These are phyloP conservation scores for Drosophila lini DNA, from an alignment of 1,140 invertebrate genomes.

Conservation along the genomic window DNA sequence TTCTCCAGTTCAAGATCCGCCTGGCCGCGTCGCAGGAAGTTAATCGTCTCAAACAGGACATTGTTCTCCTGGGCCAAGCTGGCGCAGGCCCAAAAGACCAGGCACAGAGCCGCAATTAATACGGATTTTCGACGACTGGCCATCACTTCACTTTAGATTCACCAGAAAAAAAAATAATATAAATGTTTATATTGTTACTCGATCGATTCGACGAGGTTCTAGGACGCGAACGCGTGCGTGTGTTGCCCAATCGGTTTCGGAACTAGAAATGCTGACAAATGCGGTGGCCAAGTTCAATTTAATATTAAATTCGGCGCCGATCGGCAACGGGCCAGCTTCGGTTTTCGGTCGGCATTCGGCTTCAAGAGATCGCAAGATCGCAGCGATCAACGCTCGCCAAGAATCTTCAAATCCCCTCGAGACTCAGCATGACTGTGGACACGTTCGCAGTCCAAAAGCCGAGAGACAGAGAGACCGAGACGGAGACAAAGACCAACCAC, in stretches of 20 bases:
- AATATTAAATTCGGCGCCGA: slow-evolving; percentile 76
- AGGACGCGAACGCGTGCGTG: slow-evolving; percentile 52
- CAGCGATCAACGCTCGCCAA: slow-evolving; percentile 27
- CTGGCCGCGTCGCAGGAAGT: slow-evolving; percentile 72
- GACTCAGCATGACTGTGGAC: slow-evolving; percentile 60
- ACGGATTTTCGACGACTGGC: slow-evolving; percentile 17
- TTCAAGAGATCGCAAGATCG: not conserved
- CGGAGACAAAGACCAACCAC: not conserved
- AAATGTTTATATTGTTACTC: not conserved
- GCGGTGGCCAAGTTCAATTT: slow-evolving; percentile 78
- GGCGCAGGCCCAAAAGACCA: slow-evolving; percentile 6
- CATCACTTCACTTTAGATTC: slow-evolving; percentile 29
- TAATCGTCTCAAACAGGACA: slow-evolving; percentile 73
- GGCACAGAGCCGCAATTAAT: slow-evolving; percentile 14
- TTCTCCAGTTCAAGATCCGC: slow-evolving; percentile 63
- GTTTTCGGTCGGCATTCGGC: slow-evolving; percentile 11
- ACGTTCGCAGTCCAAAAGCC: slow-evolving; percentile 56
- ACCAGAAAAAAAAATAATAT: slow-evolving; percentile 45
- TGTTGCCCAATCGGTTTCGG: slow-evolving; percentile 75
- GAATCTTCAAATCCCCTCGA: slow-evolving; percentile 60
- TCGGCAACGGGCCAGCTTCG: slow-evolving; percentile 26
- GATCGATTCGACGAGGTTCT: slow-evolving; percentile 10
- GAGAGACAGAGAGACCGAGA: slow-evolving; percentile 11
- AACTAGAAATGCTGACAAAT: slow-evolving; percentile 76
- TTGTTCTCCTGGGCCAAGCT: slow-evolving; percentile 61